Base-by-base conservation (phyloP, 2,888 invertebrate genomes). In the Harpalus rufipes region DNA sequence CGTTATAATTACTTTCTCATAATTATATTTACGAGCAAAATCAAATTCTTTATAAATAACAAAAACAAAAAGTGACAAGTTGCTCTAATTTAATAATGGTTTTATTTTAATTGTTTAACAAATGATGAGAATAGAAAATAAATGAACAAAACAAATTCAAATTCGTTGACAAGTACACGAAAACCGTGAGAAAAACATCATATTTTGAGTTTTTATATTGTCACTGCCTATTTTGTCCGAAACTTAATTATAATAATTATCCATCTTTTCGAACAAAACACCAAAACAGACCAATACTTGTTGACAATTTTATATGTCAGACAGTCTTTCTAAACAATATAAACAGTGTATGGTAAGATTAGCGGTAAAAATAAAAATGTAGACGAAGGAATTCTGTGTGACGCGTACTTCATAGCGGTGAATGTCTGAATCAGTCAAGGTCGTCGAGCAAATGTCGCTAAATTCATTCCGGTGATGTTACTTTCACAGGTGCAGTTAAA, bases 381-480 rank as follows among this genome's bases (percentile, higher is more conserved):
- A 14, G 7, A 5, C 7, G 16, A 41, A 44, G 72, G 72, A 74
- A 74, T 74, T 74, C 68, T 21, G 18, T 14, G 68, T 39, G 72
- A 72, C 72, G 44, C 44, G 44, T 74, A 16, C 74, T 25, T 78
- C 32, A 18, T 21, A 72, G 56, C 58, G 58, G 78, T 78, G 78
- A 78, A 78, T 78, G 78, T 78, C 58, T 78, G 78, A 74, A 78
- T 78, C 72, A 74, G 72, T 78, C 78, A 78, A 78, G 78, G 78
- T 58, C 78, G 78, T 78, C 25, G 32, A 58, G 63, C 41, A 81
- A 81, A 81, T 81, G 81, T 81, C 81, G 81, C 44, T 81, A 61
- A 80, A 80, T 63, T 59, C 80, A 65, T 81, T 18, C 58, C 21
- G 12, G 14, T 25, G 78, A 58, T 78, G 58, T 74, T 74, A 74